These are phyloP conservation scores for Opisthograptis luteolata DNA, from an alignment of 2,888 invertebrate genomes.

Conservation along the genomic window DNA sequence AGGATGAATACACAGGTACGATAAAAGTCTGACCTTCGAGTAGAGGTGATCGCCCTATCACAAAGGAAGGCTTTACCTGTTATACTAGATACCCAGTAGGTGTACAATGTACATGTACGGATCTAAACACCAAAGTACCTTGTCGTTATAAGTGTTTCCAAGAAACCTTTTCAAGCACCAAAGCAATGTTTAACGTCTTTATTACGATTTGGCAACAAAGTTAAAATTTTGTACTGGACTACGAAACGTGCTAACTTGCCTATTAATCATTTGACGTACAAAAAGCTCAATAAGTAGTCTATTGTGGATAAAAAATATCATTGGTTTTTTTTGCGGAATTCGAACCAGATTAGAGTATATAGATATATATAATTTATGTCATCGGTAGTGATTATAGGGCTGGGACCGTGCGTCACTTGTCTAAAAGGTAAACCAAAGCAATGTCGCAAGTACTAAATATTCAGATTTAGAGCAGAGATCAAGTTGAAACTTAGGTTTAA, in stretches of 20 bases:
- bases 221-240: not conserved
- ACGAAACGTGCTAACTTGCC: constrained; percentile 32
- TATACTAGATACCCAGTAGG: constrained; percentile 35
- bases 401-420: not conserved
- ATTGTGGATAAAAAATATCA: constrained; percentile 15
- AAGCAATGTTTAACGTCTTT: not conserved
- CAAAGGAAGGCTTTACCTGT: constrained; percentile 50
- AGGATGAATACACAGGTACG: constrained; percentile 41
- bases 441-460: not conserved
- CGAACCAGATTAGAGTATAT: not conserved
- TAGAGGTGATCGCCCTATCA: constrained; percentile 60
- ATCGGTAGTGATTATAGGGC: constrained; percentile 3
- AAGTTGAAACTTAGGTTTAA: no score
- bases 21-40: constrained; percentile 53
- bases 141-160: constrained; percentile 6
- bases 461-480: no score
- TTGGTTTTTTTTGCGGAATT: constrained; percentile 23
- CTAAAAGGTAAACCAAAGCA: not conserved
- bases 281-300: constrained; percentile 28
- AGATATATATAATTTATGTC: not conserved
- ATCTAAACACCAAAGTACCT: constrained; percentile 6
- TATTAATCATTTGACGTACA: constrained; percentile 35
- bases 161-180: not conserved
- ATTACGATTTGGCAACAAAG: constrained; percentile 9
- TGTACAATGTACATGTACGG: no score